Base-by-base conservation (phyloP, 2,888 invertebrate species). In the Xestobium rufovillosum region DNA sequence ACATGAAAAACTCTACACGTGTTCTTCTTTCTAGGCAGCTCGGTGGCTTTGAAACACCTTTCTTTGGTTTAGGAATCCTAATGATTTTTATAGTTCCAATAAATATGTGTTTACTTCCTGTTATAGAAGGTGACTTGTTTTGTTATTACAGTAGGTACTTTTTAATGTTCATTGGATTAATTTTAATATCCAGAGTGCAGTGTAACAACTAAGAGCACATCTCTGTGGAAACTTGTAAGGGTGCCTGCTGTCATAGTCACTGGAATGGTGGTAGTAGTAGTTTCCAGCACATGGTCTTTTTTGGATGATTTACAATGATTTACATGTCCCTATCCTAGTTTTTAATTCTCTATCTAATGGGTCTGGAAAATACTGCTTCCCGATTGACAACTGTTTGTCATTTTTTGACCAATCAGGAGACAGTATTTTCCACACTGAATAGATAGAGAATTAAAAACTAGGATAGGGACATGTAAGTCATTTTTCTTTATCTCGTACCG, bases 31-130 rank as follows among this genome's bases (percentile, higher is more conserved):
- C 60, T 70, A 77, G 76, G 55, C 69, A 85, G 84, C 67, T 79
- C 57, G 85, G 85, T 56, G 86, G 87, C 49, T 86, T 83, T 63
- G 75, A 78, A 39, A 60, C 84, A 50, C 85, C 86, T 48, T 87
- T 87, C 65, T 82, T 78, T 65, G 72, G 73, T 46, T 71, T 86
- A 43, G 86, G 86, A 43, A 57, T 74, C 15, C 63, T 78, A 23
- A 81, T 84, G 78, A 66, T 83, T 14, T 44, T 75, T 10, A 73
- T 74, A 8, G 74, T 80, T 26, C 82, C 83, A 2, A 63, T 82
- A 43, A 80, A 77, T 57, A 69, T 68, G 56, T 72, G 69, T 50
- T 61, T 80, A 31, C 65, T 82, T 11, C 76, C 78, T 15, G 66
- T 70, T 36, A 73, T 75, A 50, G 72, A 71, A 61, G 78, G 80